Conservation (phyloP, 2,113 vertebrate species). For the Cyrtonyx montezumae region DNA sequence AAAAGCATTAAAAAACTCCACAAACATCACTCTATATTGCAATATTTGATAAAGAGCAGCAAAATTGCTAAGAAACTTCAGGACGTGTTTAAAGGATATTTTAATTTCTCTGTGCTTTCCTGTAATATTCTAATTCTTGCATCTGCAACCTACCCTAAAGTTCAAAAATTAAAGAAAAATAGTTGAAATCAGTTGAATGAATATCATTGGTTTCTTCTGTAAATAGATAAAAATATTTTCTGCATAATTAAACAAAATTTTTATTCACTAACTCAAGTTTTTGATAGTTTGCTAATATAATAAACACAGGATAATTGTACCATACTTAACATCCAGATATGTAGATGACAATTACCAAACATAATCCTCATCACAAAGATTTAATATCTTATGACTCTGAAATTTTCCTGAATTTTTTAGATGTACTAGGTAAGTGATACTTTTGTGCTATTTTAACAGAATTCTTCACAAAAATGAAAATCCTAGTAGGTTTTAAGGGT, state of each 20-base stretch:
- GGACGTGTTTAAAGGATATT: background rate
- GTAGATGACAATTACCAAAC: slow-evolving; percentile 65
- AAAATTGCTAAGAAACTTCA: background rate
- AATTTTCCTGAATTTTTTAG: slow-evolving; percentile 52
- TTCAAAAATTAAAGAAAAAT: slow-evolving; percentile 19
- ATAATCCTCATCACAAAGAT: slow-evolving; percentile 45
- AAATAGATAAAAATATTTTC: slow-evolving; percentile 59
- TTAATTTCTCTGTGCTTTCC: background rate
- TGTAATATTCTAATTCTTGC: background rate
- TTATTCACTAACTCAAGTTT: slow-evolving; percentile 65
- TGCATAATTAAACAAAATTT: slow-evolving; percentile 54
- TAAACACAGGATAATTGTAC: background rate
- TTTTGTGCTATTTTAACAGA: slow-evolving; percentile 63
- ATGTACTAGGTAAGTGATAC: slow-evolving; percentile 7
- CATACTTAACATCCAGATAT: slow-evolving; percentile 52
- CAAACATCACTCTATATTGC: background rate
- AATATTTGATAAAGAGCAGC: background rate
- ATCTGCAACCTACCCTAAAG: slow-evolving; percentile 34
- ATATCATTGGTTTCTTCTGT: slow-evolving; percentile 50
- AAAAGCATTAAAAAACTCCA: background rate
- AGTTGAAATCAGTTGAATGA: slow-evolving; percentile 41
- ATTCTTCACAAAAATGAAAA: slow-evolving; percentile 43
- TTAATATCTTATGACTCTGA: slow-evolving; percentile 25
- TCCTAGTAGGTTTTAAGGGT: slow-evolving; percentile 42
- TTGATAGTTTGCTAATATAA: slow-evolving; percentile 58